A percentile compares a stretch with the other conserved stretches of the same genome.
phyloP scores from a whole-genome alignment of 2,113 vertebrate species.

The Zosterops hypoxanthus region DNA sequence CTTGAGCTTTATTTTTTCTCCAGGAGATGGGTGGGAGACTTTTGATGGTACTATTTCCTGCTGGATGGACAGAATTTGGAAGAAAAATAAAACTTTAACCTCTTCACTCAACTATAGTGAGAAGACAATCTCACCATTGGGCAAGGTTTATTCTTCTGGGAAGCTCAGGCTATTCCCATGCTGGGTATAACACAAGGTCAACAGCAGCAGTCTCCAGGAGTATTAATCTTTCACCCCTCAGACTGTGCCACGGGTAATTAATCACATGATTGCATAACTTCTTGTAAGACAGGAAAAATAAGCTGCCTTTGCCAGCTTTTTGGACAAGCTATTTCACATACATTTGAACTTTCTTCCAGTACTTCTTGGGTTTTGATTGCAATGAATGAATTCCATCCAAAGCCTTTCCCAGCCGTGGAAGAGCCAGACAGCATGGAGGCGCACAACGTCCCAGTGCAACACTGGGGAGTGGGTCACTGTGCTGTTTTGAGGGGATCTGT shows the following conservation, averaged over 20 bases:
- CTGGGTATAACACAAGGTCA: conserved; percentile 64
- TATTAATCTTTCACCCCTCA: conserved; percentile 71
- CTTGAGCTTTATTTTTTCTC: conserved; percentile 23
- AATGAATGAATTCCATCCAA: conserved; percentile 49
- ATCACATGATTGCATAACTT: conserved; percentile 72
- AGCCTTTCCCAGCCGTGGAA: neutral
- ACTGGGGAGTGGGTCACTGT: neutral
- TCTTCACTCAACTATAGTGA: conserved; percentile 46
- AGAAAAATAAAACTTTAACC: conserved; percentile 64
- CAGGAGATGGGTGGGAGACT: conserved; percentile 10
- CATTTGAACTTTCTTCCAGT: conserved; percentile 72
- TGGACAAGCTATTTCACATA: conserved; percentile 65
- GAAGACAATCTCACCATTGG: conserved; percentile 37
- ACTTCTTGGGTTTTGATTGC: conserved; percentile 55
- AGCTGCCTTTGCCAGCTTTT: conserved; percentile 65
- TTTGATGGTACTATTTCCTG: conserved; percentile 57
- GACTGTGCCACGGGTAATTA: conserved; percentile 65
- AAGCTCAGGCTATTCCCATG: conserved; percentile 57
- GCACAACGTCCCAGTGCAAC: rapidly evolving
- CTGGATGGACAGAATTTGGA: conserved; percentile 44
- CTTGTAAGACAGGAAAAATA: conserved; percentile 74
- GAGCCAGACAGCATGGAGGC: conserved; percentile 27
- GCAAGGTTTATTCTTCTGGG: conserved; percentile 58
- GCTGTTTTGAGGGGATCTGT: neutral
- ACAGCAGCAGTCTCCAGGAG: conserved; percentile 69